Evolutionary conservation across 2,888 invertebrate species (phyloP), one percentile per base, ranked within the genome.

Genomic region (Baccha elongata): DNA sequence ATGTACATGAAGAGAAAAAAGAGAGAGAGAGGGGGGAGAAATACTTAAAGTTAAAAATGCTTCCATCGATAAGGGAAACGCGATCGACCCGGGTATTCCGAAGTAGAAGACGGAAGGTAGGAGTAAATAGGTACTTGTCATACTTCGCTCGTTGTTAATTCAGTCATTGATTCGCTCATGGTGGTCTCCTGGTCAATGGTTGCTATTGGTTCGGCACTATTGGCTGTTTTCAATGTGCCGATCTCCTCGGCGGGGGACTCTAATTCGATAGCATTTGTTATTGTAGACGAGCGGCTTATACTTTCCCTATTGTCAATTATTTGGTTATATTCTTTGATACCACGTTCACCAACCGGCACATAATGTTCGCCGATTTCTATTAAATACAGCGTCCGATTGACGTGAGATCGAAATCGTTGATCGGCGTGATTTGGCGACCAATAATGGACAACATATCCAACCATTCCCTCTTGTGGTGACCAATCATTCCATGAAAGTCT

Each of bases 351-450:
- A 62, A 98, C 96, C 13, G 98, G 98, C 80, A 99, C 98, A 91
- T 94, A 98, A 87, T 94, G 95, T 87, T 98, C 98, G 13, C 96
- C 97, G 52, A 98, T 96, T 91, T 97, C 96, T n/a, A 99, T 93
- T 13, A 99, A 93, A 15, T 98, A 92, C 76, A 99, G 96, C 62
- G 95, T 96, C 87, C 97, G 95, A 91, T 98, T 98, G 13, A 98
- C 96, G 90, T 98, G 97, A 3, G 98, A 98, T 15, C 98, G 93
- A 72, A 95, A 94, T 86, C 94, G 94, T 0, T 95, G 94, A 89
- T 98, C 97, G 64, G 96, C 93, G 91, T 99, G 98, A 91, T 95
- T 96, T 0, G 98, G 99, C 37, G 94, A 94, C 98, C 99, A 99
- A 85, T 96, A 95, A 91, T 99, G 98, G 8, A 98, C 97, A 65